Conservation (phyloP, 2,113 vertebrate genomes). For the Carassius gibelio region DNA sequence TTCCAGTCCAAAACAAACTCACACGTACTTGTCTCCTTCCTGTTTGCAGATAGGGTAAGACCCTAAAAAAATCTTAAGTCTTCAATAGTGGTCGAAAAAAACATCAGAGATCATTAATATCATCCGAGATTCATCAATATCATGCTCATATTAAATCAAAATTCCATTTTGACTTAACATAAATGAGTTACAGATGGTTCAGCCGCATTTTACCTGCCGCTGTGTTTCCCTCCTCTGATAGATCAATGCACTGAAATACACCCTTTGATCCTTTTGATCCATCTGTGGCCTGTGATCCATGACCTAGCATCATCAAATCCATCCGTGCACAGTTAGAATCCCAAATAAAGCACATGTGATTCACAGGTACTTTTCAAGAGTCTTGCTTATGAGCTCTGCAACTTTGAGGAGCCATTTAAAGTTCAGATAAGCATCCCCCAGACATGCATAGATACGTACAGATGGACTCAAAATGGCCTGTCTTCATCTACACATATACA, state of each 20-base stretch:
- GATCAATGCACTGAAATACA: slow-evolving; percentile 61
- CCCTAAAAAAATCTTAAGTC: neutral
- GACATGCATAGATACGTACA: neutral
- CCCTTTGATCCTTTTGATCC: slow-evolving; percentile 52
- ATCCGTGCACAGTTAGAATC: neutral
- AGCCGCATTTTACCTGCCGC: slow-evolving; percentile 44
- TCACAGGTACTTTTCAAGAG: slow-evolving; percentile 5
- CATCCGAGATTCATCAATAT: slow-evolving; percentile 7
- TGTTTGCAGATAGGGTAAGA: neutral
- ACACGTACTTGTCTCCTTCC: neutral
- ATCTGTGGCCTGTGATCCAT: slow-evolving; percentile 44
- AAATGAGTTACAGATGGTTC: slow-evolving; percentile 63
- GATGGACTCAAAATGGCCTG: neutral
- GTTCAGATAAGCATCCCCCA: neutral
- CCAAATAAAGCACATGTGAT: slow-evolving; percentile 25
- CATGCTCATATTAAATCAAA: slow-evolving; percentile 40
- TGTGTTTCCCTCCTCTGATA: slow-evolving; percentile 45
- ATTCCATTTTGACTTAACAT: slow-evolving; percentile 46
- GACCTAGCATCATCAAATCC: slow-evolving; percentile 39
- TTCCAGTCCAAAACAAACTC: neutral
- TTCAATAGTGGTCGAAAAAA: neutral
- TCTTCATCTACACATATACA: neutral
- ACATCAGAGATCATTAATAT: neutral
- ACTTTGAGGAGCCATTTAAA: neutral
- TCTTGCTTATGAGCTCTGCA: neutral